Conservation (phyloP, 2,113 vertebrate genomes). For the Meles meles region DNA sequence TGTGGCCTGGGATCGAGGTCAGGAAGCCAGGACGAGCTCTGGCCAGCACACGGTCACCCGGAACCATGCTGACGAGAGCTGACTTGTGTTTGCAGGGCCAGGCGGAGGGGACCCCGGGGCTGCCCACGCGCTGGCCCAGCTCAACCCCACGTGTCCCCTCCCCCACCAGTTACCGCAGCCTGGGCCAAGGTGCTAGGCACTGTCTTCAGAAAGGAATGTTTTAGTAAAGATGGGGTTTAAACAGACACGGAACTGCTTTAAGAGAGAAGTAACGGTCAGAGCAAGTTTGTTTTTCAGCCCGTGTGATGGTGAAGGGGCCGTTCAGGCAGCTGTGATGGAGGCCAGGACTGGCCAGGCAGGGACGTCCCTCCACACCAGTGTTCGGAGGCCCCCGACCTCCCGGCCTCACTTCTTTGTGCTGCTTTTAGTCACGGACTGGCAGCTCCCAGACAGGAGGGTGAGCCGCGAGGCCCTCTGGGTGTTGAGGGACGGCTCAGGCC, state of each 20-base stretch:
- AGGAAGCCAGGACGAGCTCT: background rate
- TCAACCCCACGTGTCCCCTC: background rate
- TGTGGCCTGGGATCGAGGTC: background rate
- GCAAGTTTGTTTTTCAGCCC: background rate
- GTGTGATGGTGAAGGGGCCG: background rate
- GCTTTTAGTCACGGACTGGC: background rate
- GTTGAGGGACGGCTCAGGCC: background rate
- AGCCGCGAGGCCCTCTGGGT: background rate
- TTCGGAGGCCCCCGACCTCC: too few species aligned
- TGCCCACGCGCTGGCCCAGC: background rate
- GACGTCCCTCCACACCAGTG: too few species aligned
- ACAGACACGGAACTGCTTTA: background rate
- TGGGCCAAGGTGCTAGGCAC: background rate
- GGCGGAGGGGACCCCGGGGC: background rate
- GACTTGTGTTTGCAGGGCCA: background rate
- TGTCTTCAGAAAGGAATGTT: background rate
- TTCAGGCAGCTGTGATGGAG: background rate
- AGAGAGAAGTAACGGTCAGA: background rate
- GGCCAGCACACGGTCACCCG: accelerated
- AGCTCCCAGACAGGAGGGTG: background rate
- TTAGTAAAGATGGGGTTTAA: background rate
- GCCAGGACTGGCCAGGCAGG: background rate
- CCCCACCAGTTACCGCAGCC: background rate
- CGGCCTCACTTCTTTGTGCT: background rate
- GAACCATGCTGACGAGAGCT: accelerated